Conservation (phyloP, 2,888 invertebrate genomes). For the Acheta domesticus region DNA sequence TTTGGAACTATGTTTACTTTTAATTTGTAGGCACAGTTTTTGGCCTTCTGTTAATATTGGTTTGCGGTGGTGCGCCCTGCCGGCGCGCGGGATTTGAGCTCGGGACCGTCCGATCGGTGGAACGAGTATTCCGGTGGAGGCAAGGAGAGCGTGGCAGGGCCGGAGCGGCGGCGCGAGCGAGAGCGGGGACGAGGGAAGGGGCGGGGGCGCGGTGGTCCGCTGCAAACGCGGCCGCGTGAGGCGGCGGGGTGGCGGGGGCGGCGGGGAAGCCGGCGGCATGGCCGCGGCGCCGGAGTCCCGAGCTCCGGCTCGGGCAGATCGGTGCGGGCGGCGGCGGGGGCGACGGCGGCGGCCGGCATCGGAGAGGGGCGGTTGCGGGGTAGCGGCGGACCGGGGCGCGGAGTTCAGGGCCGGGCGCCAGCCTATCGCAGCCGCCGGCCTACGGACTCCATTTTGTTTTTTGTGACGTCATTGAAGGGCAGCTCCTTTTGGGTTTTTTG, state of each 20-base stretch:
- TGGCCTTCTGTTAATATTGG: slow-evolving; percentile 1
- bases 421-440: slow-evolving; percentile 9
- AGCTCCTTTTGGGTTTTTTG: slow-evolving; percentile 1
- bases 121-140: background rate
- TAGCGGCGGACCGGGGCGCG: background rate
- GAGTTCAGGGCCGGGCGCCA: slow-evolving; percentile 18
- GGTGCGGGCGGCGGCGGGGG: background rate
- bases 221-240: background rate
- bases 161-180: background rate
- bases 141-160: background rate
- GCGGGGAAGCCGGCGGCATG: background rate
- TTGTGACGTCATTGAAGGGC: slow-evolving; percentile 9
- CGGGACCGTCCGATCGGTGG: background rate
- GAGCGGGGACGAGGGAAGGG: too few species aligned
- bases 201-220: too few species aligned
- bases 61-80: background rate
- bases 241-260: background rate
- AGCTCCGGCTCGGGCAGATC: background rate
- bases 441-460: slow-evolving; percentile 7
- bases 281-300: background rate
- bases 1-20: background rate
- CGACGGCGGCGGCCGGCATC: background rate
- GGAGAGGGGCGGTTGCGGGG: background rate
- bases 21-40: slow-evolving; percentile 7
- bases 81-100: background rate